Evolutionary conservation across 2,797 vertebrate genomes (phyloP).

Genomic region (Lacerta agilis): DNA sequence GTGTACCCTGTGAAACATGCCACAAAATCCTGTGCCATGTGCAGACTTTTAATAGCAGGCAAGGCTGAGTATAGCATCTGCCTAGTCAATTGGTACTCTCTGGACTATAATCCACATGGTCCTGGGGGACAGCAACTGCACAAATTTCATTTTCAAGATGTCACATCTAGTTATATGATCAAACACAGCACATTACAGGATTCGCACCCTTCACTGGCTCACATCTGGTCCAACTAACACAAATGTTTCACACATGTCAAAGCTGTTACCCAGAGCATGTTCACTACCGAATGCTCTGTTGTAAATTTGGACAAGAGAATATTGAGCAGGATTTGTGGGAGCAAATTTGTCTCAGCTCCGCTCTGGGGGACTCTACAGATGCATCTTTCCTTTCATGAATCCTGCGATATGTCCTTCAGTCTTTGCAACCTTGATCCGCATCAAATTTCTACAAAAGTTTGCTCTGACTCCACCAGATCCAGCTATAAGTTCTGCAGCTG

Average conservation of each 20-base stretch:
- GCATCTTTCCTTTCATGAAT: neutral
- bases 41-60: too few relatives aligned
- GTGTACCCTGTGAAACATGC: neutral
- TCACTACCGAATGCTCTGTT: neutral
- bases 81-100: neutral
- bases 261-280: neutral
- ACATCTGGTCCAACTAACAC: neutral
- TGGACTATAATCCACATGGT: neutral
- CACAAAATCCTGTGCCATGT: too few relatives aligned
- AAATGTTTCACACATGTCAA: too few relatives aligned
- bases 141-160: neutral
- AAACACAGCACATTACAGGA: neutral
- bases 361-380: neutral
- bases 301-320: neutral
- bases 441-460: neutral
- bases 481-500: neutral
- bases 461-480: neutral
- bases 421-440: constrained; percentile 7
- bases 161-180: neutral
- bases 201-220: neutral
- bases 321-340: neutral
- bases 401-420: neutral
- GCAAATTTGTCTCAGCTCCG: neutral
- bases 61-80: neutral
- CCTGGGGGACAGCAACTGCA: neutral